Conservation (phyloP, 2,797 vertebrate genomes). For the Peromyscus nudipes region DNA sequence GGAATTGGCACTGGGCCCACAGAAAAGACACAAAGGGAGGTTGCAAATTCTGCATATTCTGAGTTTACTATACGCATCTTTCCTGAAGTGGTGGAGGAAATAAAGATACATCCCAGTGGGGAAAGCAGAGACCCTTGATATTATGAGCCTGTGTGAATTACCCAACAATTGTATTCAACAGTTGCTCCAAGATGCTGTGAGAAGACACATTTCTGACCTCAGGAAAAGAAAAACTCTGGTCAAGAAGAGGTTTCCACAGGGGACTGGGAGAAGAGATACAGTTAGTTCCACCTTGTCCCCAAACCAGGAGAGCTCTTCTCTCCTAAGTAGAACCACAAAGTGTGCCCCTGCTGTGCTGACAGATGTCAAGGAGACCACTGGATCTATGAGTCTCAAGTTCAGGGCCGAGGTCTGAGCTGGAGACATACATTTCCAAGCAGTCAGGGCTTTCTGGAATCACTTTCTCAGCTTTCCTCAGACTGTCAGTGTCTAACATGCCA, state of each 20-base stretch:
- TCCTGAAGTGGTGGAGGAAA: slow-evolving; percentile 46
- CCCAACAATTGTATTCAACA: slow-evolving; percentile 22
- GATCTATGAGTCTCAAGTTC: slow-evolving; percentile 75
- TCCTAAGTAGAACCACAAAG: not conserved
- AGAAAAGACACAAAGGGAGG: slow-evolving; percentile 6
- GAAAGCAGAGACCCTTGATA: slow-evolving; percentile 11
- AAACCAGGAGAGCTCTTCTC: not conserved
- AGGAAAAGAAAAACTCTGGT: not conserved
- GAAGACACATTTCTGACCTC: slow-evolving; percentile 2
- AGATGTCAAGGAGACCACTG: slow-evolving; percentile 53
- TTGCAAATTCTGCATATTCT: slow-evolving; percentile 21
- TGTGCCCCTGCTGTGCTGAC: not conserved
- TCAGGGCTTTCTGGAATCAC: slow-evolving; percentile 41
- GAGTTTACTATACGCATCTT: slow-evolving; percentile 13
- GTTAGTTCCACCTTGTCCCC: not conserved
- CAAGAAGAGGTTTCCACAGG: not conserved
- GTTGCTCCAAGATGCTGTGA: not conserved
- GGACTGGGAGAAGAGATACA: not conserved
- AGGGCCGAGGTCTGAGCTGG: slow-evolving; percentile 46
- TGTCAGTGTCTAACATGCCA: not conserved
- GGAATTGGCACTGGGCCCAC: not conserved
- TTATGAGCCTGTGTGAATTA: not conserved
- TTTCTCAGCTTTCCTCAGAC: not conserved
- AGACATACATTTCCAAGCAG: slow-evolving; percentile 68
- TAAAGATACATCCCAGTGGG: slow-evolving; percentile 31